Conservation (phyloP, 2,797 vertebrate species). For the Naso thynnoides region DNA sequence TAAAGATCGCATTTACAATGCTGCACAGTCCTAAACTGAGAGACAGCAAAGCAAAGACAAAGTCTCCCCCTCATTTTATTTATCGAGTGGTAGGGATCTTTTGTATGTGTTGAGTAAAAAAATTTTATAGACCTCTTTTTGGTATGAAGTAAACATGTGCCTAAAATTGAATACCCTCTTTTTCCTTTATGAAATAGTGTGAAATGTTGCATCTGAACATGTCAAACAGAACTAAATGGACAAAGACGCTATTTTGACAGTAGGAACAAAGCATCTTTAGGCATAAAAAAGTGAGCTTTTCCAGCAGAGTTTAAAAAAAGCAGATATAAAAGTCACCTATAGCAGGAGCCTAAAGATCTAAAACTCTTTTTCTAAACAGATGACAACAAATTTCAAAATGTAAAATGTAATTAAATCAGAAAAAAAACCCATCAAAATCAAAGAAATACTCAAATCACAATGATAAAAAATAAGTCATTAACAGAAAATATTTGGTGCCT, state of each 20-base stretch:
- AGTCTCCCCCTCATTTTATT: constrained; percentile 18
- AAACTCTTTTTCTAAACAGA: neutral
- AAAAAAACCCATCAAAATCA: neutral
- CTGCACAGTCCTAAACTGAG: constrained; percentile 52
- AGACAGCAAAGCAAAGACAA: constrained; percentile 32
- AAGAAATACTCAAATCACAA: neutral
- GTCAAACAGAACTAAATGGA: constrained; percentile 32
- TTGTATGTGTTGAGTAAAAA: constrained; percentile 20
- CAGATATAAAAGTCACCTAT: constrained; percentile 3
- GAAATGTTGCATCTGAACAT: constrained; percentile 32
- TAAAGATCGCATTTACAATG: constrained; percentile 71
- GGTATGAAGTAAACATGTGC: constrained; percentile 17
- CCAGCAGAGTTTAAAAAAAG: too few species aligned
- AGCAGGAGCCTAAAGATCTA: neutral
- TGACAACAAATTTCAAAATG: neutral
- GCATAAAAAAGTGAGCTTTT: constrained; percentile 18
- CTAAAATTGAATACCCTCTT: constrained; percentile 13
- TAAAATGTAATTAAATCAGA: neutral
- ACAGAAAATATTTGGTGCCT: neutral
- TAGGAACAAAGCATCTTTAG: constrained; percentile 23
- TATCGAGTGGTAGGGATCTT: constrained; percentile 19
- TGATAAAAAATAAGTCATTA: neutral
- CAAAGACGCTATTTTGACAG: constrained; percentile 36
- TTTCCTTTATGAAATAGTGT: neutral
- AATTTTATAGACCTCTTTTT: constrained; percentile 22